Base-by-base conservation (phyloP, 53 echinoderm and acorn worm species). In the Mesocentrotus franciscanus region DNA sequence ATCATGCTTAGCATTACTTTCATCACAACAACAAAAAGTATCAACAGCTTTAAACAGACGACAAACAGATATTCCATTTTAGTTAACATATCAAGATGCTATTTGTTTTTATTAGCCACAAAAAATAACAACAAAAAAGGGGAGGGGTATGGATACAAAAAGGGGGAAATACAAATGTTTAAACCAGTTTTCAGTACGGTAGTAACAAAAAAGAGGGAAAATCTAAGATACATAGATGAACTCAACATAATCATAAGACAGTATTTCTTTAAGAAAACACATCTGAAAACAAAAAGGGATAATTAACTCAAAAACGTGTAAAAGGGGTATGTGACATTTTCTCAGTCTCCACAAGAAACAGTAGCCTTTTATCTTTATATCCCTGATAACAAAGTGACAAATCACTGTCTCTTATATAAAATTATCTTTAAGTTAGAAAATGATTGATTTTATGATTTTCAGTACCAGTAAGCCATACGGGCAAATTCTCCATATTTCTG, bases 51-150 rank as follows among this genome's bases (percentile, higher is more conserved):
- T 78, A 14, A 34, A 78, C 78, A 78, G 78, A 78, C 29, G 13
- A 91, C 62, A 91, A 91, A 62, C 61, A 49, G 61, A 29, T 0
- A 34, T 6, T 66, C 15, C 14, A 91, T 62, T 18, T 64, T 33
- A 91, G 66, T 93, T 93, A 93, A 93, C 93, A 93, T 93, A 93
- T 83, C 93, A 93, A 81, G 81, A 93, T 93, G 93, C 93, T 60
- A 56, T 33, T 93, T 93, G 60, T 79, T 93, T 90, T 93, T 79
- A 93, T 93, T 93, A 93, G 93, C 93, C 93, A 93, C 93, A 93
- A 93, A 93, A 66, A 72, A 75, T 29, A 93, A 81, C 39, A 93
- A 93, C 92, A 75, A 74, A 92, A 92, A 70, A 60, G 22, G 29
- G 56, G 92, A 55, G 76, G 74, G 92, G 29, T 91, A 66, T 64